Conservation (phyloP, 2,797 vertebrate species). For the Sebastes cheni region DNA sequence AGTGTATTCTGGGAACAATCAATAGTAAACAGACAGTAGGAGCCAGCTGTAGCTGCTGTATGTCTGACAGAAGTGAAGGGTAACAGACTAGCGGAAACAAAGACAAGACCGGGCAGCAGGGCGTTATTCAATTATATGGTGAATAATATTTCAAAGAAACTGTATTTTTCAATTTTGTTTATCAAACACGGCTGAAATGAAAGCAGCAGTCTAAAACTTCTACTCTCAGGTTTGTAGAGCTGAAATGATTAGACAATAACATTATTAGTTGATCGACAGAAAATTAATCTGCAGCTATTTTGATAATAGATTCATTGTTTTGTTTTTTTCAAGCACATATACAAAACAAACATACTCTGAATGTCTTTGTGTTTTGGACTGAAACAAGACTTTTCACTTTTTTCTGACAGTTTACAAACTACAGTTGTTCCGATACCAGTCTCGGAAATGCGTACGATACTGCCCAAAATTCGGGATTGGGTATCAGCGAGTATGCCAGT, state of each 20-base stretch:
- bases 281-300: neutral
- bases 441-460: too few species aligned
- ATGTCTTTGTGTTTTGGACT: too few species aligned
- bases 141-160: neutral
- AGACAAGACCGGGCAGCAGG: neutral
- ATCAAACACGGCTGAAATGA: neutral
- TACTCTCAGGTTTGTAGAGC: neutral
- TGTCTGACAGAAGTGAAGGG: neutral
- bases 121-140: neutral
- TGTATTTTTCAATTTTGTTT: neutral
- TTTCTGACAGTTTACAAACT: too few species aligned
- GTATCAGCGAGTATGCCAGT: too few species aligned
- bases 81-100: neutral
- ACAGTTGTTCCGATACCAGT: too few species aligned
- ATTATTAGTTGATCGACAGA: neutral
- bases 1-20: slow-evolving; percentile 35
- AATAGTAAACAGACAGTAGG: slow-evolving; percentile 24
- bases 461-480: too few species aligned
- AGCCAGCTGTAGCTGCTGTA: neutral
- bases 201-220: neutral
- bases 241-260: neutral
- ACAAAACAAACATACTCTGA: neutral
- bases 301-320: neutral
- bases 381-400: too few species aligned
- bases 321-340: neutral